Base-by-base conservation (phyloP, 2,113 vertebrate genomes). In the Saccopteryx bilineata region DNA sequence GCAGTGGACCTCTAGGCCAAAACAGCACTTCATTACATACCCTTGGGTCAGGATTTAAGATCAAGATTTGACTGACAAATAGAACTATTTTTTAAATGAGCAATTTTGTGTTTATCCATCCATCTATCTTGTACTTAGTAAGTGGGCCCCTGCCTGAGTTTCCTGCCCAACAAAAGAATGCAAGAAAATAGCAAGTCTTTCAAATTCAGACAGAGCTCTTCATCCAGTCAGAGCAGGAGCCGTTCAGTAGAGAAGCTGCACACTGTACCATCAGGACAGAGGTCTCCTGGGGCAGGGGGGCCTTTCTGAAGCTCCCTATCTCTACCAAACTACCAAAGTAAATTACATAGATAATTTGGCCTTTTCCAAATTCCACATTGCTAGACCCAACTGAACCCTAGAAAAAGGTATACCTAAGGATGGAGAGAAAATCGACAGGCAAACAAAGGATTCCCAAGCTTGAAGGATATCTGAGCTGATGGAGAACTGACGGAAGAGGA, bases 301-400 rank as follows among this genome's bases (percentile, higher is more conserved):
- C 79, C 5, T 66, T 92, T 92, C 86, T 46, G 54, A 90, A 95
- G 24, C n/a, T 71, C 72, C 39, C 24, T 58, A 28, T 14, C 5
- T 60, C 66, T 19, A 58, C 21, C 23, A 95, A 87, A 84, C 11
- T 74, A 18, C 10, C 19, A 9, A 28, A 61, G 75, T 5, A 48
- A 58, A 17, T 88, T 60, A n/a, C 2, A 56, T 93, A 97, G 66
- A 39, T 82, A 87, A 95, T 90, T 81, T 81, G 5, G 46, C 56
- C n/a, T 94, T 95, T 91, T 90, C 65, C 31, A 95, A 96, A 92
- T 90, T 69, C 58, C 54, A 87, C 7, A 76, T 95, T 90, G 65
- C 79, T 84, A 58, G 76, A 60, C 39, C 52, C 24, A 72, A 31
- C 1, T 39, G 46, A 95, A 92, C 39, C 39, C 54, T 61, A 21